Base-by-base conservation (phyloP, 1,140 invertebrate genomes). In the Charaxes varanes region DNA sequence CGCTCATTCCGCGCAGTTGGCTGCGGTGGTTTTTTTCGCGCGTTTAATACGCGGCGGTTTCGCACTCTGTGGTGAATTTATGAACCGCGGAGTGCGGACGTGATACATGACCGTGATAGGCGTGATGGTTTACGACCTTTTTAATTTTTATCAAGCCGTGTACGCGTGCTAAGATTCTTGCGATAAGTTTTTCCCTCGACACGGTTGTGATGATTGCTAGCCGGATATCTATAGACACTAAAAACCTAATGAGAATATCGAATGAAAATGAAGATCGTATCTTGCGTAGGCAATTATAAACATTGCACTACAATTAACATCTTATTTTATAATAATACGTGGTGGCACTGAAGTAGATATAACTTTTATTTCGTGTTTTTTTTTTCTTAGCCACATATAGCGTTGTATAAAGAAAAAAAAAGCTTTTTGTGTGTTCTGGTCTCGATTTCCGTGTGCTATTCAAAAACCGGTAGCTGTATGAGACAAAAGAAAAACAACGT, bases 401-500 rank as follows among this genome's bases (percentile, higher is more conserved):
- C 26, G 18, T 28, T 21, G 16, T 28, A 7, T 40, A 22, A 12
- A 31, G 28, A 40, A 28, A 18, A 40, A 27, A 13, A 28, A 21
- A 17, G 15, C 24, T 13, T 23, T 15, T 31, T 23, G n/a, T 31
- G 19, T 28, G 13, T 14, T 28, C 28, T 28, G n/a, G 26, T 36
- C 34, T 44, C 41, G 21, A 44, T 44, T 44, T 36, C 33, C 41
- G 15, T 33, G 27, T 44, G 27, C 41, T 22, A 43, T 36, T 36
- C 33, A 40, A 40, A 27, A 30, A 44, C 41, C 41, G 33, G 41
- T 44, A 44, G 41, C 41, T 26, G 18, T 24, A 26, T 12, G 38
- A 38, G 47, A 69, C 51, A 63, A 65, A 59, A 50, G 53, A 47
- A 56, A 62, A 65, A 63, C n/a, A n/a, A n/a, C 57, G 46, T 55